Conservation (phyloP, 2,888 invertebrate species). For the Saturnia japonica region DNA sequence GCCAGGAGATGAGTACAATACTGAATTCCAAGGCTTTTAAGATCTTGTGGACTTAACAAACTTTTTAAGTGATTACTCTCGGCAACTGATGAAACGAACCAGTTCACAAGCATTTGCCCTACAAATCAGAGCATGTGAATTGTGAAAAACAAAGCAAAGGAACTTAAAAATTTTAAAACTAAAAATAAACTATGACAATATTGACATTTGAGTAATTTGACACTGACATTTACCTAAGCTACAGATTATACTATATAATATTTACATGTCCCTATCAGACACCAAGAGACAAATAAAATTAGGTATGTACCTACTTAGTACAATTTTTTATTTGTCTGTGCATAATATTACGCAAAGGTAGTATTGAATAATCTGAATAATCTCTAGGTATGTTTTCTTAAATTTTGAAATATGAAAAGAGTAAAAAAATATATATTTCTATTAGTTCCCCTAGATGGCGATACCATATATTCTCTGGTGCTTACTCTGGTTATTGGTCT, state of each 20-base stretch:
- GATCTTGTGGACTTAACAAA: conserved; percentile 85
- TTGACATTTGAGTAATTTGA: conserved; percentile 7
- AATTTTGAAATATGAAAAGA: no score
- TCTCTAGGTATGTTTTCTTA: neutral
- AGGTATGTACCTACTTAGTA: no score
- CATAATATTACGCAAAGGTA: neutral
- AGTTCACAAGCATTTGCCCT: conserved; percentile 96
- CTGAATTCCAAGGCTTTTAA: conserved; percentile 89
- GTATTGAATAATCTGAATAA: neutral
- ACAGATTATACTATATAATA: neutral
- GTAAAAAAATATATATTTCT: no score
- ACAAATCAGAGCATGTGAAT: conserved; percentile 47
- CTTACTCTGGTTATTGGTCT: no score
- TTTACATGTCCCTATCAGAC: no score
- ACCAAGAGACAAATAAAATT: no score
- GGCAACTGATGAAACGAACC: conserved; percentile 90
- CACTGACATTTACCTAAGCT: conserved; percentile 1
- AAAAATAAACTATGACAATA: conserved; percentile 18
- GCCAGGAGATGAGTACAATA: conserved; percentile 94
- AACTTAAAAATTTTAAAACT: conserved; percentile 14
- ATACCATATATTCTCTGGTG: no score
- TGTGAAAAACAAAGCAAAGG: conserved; percentile 13
- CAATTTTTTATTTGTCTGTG: no score
- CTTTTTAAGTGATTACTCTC: conserved; percentile 86
- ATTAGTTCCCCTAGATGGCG: neutral